phyloP scores from a whole-genome alignment of 2,888 invertebrate genomes.

The Trisateles emortualis region DNA sequence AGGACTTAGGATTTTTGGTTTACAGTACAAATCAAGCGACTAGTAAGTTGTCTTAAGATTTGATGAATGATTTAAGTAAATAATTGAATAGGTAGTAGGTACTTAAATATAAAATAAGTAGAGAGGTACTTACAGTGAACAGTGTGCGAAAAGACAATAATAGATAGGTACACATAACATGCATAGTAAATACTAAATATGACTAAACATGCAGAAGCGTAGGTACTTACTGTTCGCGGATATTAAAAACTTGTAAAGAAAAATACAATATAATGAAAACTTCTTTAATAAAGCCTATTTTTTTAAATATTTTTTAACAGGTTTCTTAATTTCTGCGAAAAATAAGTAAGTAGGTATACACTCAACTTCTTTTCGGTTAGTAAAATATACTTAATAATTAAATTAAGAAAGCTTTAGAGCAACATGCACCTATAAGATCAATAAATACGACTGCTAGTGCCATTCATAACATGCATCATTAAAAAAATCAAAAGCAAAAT shows the following conservation, averaged over 20 bases:
- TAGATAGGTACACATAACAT: constrained; percentile 27
- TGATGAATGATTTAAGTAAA: constrained; percentile 23
- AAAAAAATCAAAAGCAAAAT: not conserved
- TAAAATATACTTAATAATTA: not conserved
- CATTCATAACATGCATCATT: not conserved
- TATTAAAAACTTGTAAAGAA: no score
- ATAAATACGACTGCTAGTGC: not conserved
- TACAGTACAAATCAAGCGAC: constrained; percentile 25
- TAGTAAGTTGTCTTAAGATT: constrained; percentile 26
- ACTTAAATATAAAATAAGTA: constrained; percentile 33
- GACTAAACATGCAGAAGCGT: constrained; percentile 21
- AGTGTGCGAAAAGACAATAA: constrained; percentile 22
- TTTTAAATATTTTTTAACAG: no score
- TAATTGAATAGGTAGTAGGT: constrained; percentile 10
- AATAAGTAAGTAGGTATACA: not conserved
- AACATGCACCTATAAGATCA: not conserved
- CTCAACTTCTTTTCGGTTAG: not conserved
- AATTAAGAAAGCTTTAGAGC: not conserved
- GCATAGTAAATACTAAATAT: constrained; percentile 24
- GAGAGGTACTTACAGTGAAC: constrained; percentile 40
- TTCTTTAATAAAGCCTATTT: no score
- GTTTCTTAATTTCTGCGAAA: no score
- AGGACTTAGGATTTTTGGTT: constrained; percentile 36
- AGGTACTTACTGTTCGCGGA: no score
- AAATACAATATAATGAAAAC: no score